Percentiles rank a stretch among this genome's conserved stretches.
These are phyloP conservation scores for Gephyroberyx darwinii DNA, from an alignment of 2,797 vertebrate species.

Conservation along the genomic window DNA sequence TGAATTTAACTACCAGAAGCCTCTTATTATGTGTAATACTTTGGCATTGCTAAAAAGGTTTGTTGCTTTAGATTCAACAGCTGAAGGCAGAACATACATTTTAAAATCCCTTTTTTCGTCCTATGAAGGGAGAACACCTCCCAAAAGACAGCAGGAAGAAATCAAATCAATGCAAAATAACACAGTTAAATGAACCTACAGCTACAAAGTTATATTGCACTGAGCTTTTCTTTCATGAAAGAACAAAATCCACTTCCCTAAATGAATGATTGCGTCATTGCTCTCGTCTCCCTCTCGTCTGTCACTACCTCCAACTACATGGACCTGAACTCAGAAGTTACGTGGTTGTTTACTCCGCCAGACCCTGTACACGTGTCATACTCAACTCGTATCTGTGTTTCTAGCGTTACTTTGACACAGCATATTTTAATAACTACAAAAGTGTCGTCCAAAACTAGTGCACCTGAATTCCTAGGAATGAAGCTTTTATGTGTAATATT, in stretches of 20 bases:
- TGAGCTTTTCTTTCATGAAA: background rate
- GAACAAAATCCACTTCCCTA: too few relatives aligned
- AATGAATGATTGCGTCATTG: too few relatives aligned
- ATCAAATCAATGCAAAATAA: background rate
- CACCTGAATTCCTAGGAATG: slow-evolving; percentile 48
- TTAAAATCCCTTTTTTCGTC: slow-evolving; percentile 23
- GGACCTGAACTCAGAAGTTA: slow-evolving; percentile 18
- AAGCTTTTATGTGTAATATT: slow-evolving; percentile 14
- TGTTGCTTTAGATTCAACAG: background rate
- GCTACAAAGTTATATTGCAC: slow-evolving; percentile 37
- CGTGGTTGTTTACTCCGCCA: background rate
- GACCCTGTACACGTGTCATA: background rate
- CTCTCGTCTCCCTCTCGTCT: background rate
- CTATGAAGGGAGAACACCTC: slow-evolving; percentile 24
- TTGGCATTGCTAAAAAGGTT: slow-evolving; percentile 43
- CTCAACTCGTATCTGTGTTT: slow-evolving; percentile 10
- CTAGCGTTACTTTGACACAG: background rate
- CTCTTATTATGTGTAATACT: slow-evolving; percentile 9
- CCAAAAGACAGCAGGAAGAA: background rate
- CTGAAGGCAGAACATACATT: slow-evolving; percentile 10
- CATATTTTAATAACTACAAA: too few relatives aligned
- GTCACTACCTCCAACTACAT: too few relatives aligned
- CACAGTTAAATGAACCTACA: slow-evolving; percentile 11
- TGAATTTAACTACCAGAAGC: background rate
- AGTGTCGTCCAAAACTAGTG: background rate